Conservation (phyloP, 2,113 vertebrate genomes). For the Murina feae region DNA sequence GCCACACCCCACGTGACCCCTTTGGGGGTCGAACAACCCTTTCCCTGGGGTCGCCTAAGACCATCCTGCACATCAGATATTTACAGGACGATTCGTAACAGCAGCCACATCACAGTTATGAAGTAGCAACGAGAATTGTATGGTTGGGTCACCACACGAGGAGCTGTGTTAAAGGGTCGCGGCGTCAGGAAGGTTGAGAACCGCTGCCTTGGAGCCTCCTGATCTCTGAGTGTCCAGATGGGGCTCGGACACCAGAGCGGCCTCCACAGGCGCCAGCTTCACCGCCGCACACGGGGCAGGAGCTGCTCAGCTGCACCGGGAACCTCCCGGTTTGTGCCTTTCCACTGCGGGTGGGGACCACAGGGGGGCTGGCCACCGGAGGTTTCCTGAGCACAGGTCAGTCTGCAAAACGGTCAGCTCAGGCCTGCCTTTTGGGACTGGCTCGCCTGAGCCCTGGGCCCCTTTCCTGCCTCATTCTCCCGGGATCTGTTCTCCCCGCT, state of each 20-base stretch:
- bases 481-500: accelerated
- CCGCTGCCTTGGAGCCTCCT: accelerated
- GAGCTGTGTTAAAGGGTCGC: too few relatives aligned
- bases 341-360: accelerated
- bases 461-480: background rate
- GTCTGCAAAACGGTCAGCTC: background rate
- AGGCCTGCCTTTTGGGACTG: background rate
- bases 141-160: too few relatives aligned
- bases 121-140: too few relatives aligned
- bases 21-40: too few relatives aligned
- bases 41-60: too few relatives aligned
- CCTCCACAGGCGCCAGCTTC: accelerated
- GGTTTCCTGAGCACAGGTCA: background rate
- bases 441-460: background rate
- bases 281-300: accelerated
- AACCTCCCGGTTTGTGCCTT: accelerated
- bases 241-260: background rate
- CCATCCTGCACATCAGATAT: too few relatives aligned
- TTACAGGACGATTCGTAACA: too few relatives aligned
- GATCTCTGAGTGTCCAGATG: background rate
- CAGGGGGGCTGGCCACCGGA: background rate
- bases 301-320: background rate
- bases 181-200: too few relatives aligned
- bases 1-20: accelerated
- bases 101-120: too few relatives aligned